Conservation (phyloP, 2,797 vertebrate species). For the Myiotriccus ornatus region DNA sequence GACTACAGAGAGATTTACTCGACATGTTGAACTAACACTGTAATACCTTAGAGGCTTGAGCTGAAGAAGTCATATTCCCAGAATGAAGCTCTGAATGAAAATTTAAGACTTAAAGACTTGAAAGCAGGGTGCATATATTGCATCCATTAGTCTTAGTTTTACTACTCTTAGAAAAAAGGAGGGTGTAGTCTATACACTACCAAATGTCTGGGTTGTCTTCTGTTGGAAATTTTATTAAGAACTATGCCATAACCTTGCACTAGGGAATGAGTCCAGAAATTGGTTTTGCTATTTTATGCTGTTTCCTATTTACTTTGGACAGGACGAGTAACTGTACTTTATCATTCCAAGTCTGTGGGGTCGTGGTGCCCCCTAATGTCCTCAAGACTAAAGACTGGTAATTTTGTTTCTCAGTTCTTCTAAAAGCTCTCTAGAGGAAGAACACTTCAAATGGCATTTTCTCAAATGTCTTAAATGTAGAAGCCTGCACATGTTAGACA, state of each 20-base stretch:
- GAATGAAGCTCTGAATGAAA: constrained; percentile 24
- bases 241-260: not conserved
- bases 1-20: not conserved
- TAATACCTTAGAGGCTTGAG: not conserved
- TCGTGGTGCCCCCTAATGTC: constrained; percentile 44
- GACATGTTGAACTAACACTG: not conserved
- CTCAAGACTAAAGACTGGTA: not conserved
- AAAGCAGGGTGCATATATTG: not conserved
- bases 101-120: constrained; percentile 2
- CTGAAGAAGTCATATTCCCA: not conserved
- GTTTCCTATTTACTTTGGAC: not conserved
- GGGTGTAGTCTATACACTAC: not conserved
- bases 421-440: not conserved
- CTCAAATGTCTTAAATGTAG: not conserved
- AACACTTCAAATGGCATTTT: not conserved
- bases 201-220: not conserved
- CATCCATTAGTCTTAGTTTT: not conserved
- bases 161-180: not conserved
- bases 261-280: not conserved
- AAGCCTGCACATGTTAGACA: not conserved
- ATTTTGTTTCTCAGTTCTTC: not conserved
- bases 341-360: not conserved
- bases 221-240: not conserved
- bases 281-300: not conserved
- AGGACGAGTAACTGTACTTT: not conserved